Conservation (phyloP, 2,113 vertebrate species). For the Corythornis madagascariensis region DNA sequence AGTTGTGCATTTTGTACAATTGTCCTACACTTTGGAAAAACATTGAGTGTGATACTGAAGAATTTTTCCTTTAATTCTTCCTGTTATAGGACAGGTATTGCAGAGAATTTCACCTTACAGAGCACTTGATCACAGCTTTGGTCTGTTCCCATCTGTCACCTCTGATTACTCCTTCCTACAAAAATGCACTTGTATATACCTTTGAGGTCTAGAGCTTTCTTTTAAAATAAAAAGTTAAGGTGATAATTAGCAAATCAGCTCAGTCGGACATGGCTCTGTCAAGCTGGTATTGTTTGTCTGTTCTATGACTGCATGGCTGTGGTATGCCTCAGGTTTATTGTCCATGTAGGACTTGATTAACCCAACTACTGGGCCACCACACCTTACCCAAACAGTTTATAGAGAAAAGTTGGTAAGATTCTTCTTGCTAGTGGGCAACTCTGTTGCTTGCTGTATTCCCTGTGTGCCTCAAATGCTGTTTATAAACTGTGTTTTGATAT, state of each 20-base stretch:
- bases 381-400: background rate
- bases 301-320: background rate
- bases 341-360: background rate
- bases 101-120: background rate
- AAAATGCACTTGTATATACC: background rate
- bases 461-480: background rate
- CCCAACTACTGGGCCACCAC: background rate
- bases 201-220: background rate
- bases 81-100: background rate
- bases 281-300: background rate
- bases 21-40: background rate
- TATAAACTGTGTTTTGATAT: background rate
- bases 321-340: background rate
- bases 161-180: background rate
- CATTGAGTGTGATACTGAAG: background rate
- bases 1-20: background rate
- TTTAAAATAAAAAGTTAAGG: background rate
- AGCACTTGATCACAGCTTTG: background rate
- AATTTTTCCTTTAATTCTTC: background rate
- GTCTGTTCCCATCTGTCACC: background rate
- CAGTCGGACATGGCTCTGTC: background rate
- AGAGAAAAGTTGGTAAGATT: background rate
- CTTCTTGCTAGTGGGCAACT: background rate
- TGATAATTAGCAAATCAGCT: background rate
- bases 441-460: background rate